Base-by-base conservation (phyloP, 2,113 vertebrate genomes). In the Aythya baeri region DNA sequence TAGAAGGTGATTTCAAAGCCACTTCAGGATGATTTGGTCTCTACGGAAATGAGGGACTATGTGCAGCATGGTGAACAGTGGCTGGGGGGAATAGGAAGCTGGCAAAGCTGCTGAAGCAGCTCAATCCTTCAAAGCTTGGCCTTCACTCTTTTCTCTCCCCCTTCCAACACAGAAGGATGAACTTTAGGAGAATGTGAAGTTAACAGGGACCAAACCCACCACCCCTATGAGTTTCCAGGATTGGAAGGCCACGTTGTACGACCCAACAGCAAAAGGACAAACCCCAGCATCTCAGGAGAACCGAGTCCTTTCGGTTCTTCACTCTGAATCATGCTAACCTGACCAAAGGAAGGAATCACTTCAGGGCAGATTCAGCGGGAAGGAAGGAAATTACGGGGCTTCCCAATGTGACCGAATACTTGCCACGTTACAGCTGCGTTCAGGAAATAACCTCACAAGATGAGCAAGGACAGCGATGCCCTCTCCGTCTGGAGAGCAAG, bases 91-190 rank as follows among this genome's bases (percentile, higher is more conserved):
- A 26, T 1, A 71, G 25, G 23, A 36, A 54, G 49, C 68, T 71
- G 68, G 63, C 62, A 72, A 29, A 84, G 67, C 58, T 27, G 27
- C 71, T 89, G 54, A 52, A 46, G 31, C 71, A 68, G 20, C 34
- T 57, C 27, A 17, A 1, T 36, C 27, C 55, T 59, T 78, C 86
- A 43, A 70, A 54, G 18, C 6, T 54, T 21, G 4, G 61, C 26
- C 62, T 61, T 75, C 15, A 38, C 61, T 65, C 41, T 43, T 36
- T 57, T 27, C 17, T 9, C 3, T 16, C 41, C 10, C 67, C 41
- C 34, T 62, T 2, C 6, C 3, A 66, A 26, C 2, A 62, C 26
- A 29, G 73, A 54, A 89, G 17, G 71, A 74, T 0, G 0, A 6
- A 13, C 36, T 83, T 52, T 41, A 34, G 6, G 26, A 79, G 26